These are phyloP conservation scores for Oxystoma pomonae DNA, from an alignment of 2,888 invertebrate genomes.

Conservation along the genomic window DNA sequence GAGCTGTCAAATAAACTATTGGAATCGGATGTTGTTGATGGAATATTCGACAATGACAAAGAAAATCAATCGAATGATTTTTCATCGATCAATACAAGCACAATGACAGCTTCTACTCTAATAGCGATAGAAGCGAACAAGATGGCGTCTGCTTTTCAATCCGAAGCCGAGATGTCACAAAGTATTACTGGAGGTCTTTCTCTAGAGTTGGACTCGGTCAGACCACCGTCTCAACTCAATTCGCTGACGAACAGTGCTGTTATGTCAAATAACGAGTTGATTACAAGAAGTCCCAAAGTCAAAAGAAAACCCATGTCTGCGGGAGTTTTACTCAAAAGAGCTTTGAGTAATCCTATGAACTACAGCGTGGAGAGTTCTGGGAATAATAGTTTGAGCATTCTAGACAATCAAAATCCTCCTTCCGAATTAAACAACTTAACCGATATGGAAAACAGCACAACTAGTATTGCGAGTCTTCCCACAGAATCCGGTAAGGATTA, in stretches of 20 bases:
- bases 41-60: constrained; percentile 20
- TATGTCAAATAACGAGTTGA: constrained; percentile 23
- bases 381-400: constrained; percentile 58
- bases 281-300: constrained; percentile 39
- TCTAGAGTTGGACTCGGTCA: constrained; percentile 68
- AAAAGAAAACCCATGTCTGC: constrained; percentile 67
- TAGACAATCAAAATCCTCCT: constrained; percentile 81
- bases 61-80: constrained; percentile 40
- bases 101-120: constrained; percentile 65
- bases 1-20: constrained; percentile 20
- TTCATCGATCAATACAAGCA: constrained; percentile 54
- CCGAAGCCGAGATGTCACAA: constrained; percentile 53
- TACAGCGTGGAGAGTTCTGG: constrained; percentile 63
- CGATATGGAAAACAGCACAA: constrained; percentile 79
- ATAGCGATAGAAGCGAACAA: constrained; percentile 75
- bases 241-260: constrained; percentile 52
- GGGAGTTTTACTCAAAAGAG: constrained; percentile 67
- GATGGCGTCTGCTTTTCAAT: constrained; percentile 53
- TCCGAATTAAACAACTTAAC: constrained; percentile 51
- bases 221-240: constrained; percentile 75
- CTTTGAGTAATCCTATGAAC: constrained; percentile 54
- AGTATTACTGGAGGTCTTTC: constrained; percentile 59
- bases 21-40: background rate
- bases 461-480: constrained; percentile 78
- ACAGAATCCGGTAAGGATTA: constrained; percentile 48